Evolutionary conservation across 2,888 invertebrate species (phyloP), one percentile per base, ranked within the genome.

Genomic region (Acleris cristana): DNA sequence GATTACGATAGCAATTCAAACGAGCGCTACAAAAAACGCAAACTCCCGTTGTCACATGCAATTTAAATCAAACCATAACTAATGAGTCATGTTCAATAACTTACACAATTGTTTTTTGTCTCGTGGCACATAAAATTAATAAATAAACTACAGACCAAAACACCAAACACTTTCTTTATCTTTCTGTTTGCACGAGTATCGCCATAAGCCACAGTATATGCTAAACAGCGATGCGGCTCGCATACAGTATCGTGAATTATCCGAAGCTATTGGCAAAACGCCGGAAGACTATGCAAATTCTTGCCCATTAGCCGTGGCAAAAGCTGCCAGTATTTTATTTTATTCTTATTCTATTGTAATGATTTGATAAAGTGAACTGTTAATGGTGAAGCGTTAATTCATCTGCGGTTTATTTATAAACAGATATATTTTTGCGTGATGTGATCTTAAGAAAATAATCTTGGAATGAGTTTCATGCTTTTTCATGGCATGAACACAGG

Each of bases 231-330:
- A 67, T 53, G 63, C 62, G 62, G 48, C 53, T 63, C 52, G 63
- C 62, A 67, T 67, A 67, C 58, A 62, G 26, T 58, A 67, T 67
- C 53, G 58, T 57, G 48, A 66, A 67, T 67, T 67, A 67, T 53
- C 53, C 62, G 10, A 26, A 48, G 53, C 57, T 57, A 53, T 66
- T 62, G 60, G 55, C 60, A 60, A 60, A 64, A 65, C 49, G 57
- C 56, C 61, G 66, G 66, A 66, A 57, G 52, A 52, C 45, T 52
- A 66, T 62, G 56, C 45, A 51, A 52, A 66, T 61, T 45, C 61
- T 56, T 61, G 66, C 21, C 56, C 57, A 66, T 56, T 66, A 52
- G 66, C 40, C 44, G 44, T 56, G 23, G 19, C 40, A 66, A 48
- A 61, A 49, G 23, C 21, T 26, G 18, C 14, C 26, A n/a, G n/a